Conservation (phyloP, 2,113 vertebrate species). For the Indri indri region DNA sequence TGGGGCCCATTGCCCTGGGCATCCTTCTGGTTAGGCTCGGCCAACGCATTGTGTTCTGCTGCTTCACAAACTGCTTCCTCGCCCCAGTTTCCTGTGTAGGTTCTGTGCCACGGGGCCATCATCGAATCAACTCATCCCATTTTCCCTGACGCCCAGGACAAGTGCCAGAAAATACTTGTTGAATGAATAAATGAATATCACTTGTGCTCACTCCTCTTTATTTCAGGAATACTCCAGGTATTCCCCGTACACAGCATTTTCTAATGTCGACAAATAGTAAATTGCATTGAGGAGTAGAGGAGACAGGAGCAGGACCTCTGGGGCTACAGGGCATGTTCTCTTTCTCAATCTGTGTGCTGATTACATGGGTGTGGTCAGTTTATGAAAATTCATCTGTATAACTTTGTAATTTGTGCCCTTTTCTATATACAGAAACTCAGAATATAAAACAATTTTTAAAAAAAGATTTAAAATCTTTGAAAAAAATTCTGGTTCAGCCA, state of each 20-base stretch:
- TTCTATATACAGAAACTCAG: neutral
- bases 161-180: neutral
- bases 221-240: neutral
- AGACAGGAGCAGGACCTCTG: accelerated
- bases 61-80: neutral
- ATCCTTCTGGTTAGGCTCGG: neutral
- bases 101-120: neutral
- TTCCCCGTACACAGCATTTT: neutral
- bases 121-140: neutral
- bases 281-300: too few relatives aligned
- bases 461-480: neutral
- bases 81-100: accelerated
- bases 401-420: neutral
- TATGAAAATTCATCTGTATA: neutral
- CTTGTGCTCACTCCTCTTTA: neutral
- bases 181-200: neutral
- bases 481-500: neutral
- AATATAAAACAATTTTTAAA: neutral
- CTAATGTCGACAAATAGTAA: neutral
- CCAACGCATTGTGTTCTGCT: neutral
- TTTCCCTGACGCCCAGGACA: neutral
- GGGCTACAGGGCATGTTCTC: accelerated
- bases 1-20: neutral
- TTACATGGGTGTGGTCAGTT: too few relatives aligned
- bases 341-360: neutral